Evolutionary conservation across 2,888 invertebrate genomes (phyloP).

Genomic region (Lepidochitona cinerea): DNA sequence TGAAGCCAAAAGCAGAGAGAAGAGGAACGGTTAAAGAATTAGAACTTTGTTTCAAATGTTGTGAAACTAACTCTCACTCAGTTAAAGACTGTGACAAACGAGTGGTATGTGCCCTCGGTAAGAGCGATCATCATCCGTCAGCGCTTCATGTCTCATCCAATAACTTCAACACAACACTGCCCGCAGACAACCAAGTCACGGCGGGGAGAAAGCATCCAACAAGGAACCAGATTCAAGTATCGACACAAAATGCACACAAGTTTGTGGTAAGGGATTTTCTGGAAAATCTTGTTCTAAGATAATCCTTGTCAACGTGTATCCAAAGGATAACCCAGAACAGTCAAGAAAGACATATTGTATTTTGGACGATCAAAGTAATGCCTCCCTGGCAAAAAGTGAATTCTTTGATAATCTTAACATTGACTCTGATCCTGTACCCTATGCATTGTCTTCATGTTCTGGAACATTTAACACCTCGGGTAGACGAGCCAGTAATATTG

Average conservation of each 20-base stretch:
- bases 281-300: background rate
- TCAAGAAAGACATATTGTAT: background rate
- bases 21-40: background rate
- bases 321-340: background rate
- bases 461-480: background rate
- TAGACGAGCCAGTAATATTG: background rate
- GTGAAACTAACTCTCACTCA: background rate
- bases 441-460: background rate
- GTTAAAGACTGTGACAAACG: background rate
- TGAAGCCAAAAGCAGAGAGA: background rate
- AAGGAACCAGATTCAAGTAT: background rate
- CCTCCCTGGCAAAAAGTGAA: background rate
- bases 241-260: background rate
- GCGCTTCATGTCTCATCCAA: background rate
- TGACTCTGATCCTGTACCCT: background rate
- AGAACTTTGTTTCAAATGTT: background rate
- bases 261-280: background rate
- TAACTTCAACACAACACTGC: background rate
- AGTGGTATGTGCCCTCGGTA: background rate
- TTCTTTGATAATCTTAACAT: background rate
- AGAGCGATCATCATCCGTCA: background rate
- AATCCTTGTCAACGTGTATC: background rate
- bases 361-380: background rate
- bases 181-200: background rate
- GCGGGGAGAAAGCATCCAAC: background rate